These are phyloP conservation scores for Hyaena hyaena DNA, from an alignment of 2,113 vertebrate genomes.

Conservation along the genomic window DNA sequence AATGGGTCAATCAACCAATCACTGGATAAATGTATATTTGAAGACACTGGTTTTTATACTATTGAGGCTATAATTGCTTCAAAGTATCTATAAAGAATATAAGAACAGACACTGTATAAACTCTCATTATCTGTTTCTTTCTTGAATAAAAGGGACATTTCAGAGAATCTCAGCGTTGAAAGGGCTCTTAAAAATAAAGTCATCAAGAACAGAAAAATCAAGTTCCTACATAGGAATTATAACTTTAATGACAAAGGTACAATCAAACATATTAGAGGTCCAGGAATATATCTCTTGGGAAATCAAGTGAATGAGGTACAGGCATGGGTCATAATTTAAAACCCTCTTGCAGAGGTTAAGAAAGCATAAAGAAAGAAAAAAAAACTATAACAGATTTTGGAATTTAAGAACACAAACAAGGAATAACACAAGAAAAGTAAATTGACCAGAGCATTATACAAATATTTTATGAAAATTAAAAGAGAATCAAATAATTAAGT, in stretches of 20 bases:
- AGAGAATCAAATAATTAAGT: background rate
- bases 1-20: background rate
- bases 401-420: conserved; percentile 15
- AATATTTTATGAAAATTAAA: background rate
- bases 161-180: background rate
- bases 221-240: background rate
- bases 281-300: conserved; percentile 44
- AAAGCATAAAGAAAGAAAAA: background rate
- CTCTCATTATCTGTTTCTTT: background rate
- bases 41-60: background rate
- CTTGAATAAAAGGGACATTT: conserved; percentile 5
- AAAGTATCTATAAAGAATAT: background rate
- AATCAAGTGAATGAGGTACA: background rate
- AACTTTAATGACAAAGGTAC: background rate
- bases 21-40: background rate
- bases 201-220: background rate
- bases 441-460: background rate
- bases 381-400: background rate
- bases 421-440: background rate
- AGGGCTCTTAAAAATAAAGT: background rate
- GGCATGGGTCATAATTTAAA: background rate
- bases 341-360: background rate
- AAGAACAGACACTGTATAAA: background rate
- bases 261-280: background rate
- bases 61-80: background rate